phyloP scores from a whole-genome alignment of 2,113 vertebrate species.

The Rattus norvegicus region DNA sequence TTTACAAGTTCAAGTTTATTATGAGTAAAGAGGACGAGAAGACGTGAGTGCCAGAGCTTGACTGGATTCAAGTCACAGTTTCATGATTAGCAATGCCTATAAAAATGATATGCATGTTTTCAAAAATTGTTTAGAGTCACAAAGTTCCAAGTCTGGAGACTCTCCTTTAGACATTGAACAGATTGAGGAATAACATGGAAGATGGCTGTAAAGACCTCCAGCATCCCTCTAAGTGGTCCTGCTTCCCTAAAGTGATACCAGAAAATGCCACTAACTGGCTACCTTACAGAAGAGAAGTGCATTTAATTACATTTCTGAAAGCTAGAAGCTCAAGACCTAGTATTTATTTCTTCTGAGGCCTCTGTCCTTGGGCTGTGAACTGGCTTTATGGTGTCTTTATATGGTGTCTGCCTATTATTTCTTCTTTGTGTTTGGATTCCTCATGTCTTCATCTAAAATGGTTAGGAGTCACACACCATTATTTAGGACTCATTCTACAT shows the following conservation, averaged over 20 bases:
- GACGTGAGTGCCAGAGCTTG: neutral
- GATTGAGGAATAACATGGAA: neutral
- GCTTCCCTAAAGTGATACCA: neutral
- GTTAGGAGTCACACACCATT: neutral
- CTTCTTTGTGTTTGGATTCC: neutral
- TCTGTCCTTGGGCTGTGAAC: neutral
- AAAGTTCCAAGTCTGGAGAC: neutral
- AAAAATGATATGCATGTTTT: neutral
- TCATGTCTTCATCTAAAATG: neutral
- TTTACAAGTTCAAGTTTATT: neutral
- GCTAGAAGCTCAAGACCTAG: neutral
- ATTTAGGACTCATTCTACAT: fast-evolving
- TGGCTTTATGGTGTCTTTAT: neutral
- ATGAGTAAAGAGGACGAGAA: neutral
- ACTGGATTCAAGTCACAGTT: neutral
- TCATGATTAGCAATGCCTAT: neutral
- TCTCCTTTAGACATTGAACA: neutral
- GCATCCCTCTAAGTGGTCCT: neutral
- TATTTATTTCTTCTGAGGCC: neutral
- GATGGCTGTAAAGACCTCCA: neutral
- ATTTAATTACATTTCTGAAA: neutral
- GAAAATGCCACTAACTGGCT: neutral
- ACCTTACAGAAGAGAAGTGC: neutral
- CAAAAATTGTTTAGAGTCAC: neutral
- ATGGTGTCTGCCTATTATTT: neutral